These are phyloP conservation scores for Drosophila flavopinicola DNA, from an alignment of 2,888 invertebrate species.

Conservation along the genomic window DNA sequence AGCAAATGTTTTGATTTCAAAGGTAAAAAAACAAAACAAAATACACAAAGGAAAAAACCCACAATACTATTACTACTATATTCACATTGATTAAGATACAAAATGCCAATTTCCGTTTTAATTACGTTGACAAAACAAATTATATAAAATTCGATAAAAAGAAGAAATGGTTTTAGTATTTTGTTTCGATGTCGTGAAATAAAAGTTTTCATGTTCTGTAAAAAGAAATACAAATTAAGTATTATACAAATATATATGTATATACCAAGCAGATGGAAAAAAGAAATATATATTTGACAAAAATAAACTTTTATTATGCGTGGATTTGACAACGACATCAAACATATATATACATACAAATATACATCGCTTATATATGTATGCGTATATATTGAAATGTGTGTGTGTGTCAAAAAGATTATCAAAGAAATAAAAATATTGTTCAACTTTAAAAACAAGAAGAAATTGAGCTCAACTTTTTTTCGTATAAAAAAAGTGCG, in stretches of 20 bases:
- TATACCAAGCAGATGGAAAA: constrained; percentile 24
- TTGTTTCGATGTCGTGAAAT: constrained; percentile 40
- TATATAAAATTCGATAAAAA: constrained; percentile 42
- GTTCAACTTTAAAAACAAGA: constrained; percentile 46
- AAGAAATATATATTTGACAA: constrained; percentile 60
- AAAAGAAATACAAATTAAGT: constrained; percentile 38
- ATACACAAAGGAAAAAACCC: neutral
- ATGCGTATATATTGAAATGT: constrained; percentile 19
- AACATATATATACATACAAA: constrained; percentile 26
- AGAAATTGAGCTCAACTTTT: constrained; percentile 16
- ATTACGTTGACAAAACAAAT: constrained; percentile 22
- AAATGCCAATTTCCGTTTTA: constrained; percentile 10
- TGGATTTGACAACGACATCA: constrained; percentile 60
- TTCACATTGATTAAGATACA: constrained; percentile 3
- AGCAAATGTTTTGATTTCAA: constrained; percentile 37
- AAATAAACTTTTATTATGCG: constrained; percentile 78
- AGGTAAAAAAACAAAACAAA: constrained; percentile 31
- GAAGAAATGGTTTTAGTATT: constrained; percentile 23
- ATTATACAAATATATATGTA: constrained; percentile 28
- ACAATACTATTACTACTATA: neutral
- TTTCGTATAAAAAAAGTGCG: constrained; percentile 52
- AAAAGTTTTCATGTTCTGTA: constrained; percentile 29
- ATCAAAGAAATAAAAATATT: constrained; percentile 55
- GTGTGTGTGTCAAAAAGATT: constrained; percentile 65
- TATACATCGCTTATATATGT: constrained; percentile 27